These are phyloP conservation scores for Balearica regulorum DNA, from an alignment of 2,797 vertebrate species.

Conservation along the genomic window DNA sequence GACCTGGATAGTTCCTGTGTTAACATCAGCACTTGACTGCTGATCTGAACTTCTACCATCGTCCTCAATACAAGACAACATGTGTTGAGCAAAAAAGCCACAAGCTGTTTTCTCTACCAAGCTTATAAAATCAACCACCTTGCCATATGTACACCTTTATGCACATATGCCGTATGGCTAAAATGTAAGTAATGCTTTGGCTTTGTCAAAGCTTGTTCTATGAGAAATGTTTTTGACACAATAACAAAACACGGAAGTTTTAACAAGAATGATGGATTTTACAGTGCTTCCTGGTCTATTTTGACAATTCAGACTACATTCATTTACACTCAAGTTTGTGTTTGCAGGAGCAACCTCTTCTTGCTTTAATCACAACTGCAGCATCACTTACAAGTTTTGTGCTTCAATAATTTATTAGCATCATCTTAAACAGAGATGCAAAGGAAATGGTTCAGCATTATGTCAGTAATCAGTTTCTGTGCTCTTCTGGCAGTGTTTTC, in stretches of 20 bases:
- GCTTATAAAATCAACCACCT: neutral
- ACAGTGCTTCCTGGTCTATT: neutral
- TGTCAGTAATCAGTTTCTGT: neutral
- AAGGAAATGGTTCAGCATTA: neutral
- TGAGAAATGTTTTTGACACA: neutral
- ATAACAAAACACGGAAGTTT: neutral
- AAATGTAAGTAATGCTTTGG: neutral
- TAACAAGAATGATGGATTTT: neutral
- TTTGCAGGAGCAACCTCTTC: neutral
- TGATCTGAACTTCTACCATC: neutral
- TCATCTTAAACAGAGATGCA: neutral
- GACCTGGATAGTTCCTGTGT: neutral
- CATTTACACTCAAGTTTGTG: neutral
- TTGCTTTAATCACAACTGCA: neutral
- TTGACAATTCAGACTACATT: neutral
- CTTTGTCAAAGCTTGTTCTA: neutral
- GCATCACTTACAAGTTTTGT: neutral
- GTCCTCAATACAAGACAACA: neutral
- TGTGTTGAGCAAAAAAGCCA: neutral
- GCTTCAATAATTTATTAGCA: neutral
- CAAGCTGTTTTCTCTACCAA: neutral
- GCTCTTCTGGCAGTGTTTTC: neutral
- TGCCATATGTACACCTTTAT: neutral
- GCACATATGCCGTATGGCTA: neutral
- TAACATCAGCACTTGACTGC: neutral